Percentiles rank a stretch among this genome's conserved stretches.
Evolutionary conservation across 2,888 invertebrate species (phyloP).

Genomic region (Alsophila aescularia): DNA sequence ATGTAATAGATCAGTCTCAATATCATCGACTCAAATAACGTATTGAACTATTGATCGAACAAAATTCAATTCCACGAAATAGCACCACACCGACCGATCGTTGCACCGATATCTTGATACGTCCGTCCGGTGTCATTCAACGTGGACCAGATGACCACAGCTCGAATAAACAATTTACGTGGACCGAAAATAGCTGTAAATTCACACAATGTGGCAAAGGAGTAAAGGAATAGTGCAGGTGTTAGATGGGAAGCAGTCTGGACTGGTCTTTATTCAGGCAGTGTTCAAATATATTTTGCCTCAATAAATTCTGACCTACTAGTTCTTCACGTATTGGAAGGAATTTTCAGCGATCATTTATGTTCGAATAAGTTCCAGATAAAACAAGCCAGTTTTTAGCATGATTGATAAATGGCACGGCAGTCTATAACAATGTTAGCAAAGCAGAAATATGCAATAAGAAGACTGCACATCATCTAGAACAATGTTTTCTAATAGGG

Average conservation of each 20-base stretch:
- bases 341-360: no score
- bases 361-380: no score
- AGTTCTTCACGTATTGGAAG: no score
- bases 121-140: conserved; percentile 24
- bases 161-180: conserved; percentile 30
- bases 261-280: background rate
- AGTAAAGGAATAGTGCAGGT: background rate
- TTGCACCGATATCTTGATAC: conserved; percentile 24
- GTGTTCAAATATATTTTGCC: background rate
- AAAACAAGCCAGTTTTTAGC: no score
- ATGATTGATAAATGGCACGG: no score
- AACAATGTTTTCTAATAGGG: no score
- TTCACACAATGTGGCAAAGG: conserved; percentile 15
- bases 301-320: no score
- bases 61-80: conserved; percentile 23
- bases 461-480: no score
- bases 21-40: background rate
- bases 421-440: no score
- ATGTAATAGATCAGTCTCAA: background rate
- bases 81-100: conserved; percentile 2
- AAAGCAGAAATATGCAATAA: no score
- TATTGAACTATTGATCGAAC: conserved; percentile 6
- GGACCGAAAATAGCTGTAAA: conserved; percentile 30
- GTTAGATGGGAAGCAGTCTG: background rate
- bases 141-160: conserved; percentile 14